phyloP scores from a whole-genome alignment of 1,140 invertebrate species.

The Euschistus heros region DNA sequence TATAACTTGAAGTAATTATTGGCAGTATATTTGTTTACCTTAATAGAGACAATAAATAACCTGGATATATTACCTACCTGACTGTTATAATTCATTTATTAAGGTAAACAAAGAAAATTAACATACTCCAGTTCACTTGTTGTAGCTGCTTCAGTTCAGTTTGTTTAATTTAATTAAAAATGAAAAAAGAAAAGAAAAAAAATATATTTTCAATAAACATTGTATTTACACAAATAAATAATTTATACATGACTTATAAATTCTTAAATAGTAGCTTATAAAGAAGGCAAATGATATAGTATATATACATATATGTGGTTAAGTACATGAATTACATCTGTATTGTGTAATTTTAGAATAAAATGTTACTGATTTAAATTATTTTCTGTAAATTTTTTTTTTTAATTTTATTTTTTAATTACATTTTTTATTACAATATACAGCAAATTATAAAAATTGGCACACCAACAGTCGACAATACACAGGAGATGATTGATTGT shows the following conservation, averaged over 20 bases:
- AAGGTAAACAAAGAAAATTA: no score
- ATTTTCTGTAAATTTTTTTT: not conserved
- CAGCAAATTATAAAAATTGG: conserved; percentile 10
- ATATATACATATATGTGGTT: conserved; percentile 4
- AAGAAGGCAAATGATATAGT: conserved; percentile 10
- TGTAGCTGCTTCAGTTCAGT: no score
- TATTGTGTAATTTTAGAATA: not conserved
- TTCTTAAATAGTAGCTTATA: conserved; percentile 4
- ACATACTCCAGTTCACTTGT: no score
- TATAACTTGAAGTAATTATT: no score
- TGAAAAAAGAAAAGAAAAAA: no score
- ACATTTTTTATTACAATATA: not conserved
- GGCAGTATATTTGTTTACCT: no score
- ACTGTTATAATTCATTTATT: no score
- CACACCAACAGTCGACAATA: conserved; percentile 15
- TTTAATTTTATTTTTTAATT: not conserved
- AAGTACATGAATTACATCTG: not conserved
- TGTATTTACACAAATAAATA: conserved; percentile 18
- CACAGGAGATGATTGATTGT: not conserved
- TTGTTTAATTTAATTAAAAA: no score
- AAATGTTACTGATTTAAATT: not conserved
- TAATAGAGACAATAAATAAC: no score
- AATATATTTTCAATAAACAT: no score
- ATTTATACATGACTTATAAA: conserved; percentile 16
- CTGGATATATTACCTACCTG: no score